phyloP scores from a whole-genome alignment of 92 coral and sea anemone genomes.

The Meandrina meandrites region DNA sequence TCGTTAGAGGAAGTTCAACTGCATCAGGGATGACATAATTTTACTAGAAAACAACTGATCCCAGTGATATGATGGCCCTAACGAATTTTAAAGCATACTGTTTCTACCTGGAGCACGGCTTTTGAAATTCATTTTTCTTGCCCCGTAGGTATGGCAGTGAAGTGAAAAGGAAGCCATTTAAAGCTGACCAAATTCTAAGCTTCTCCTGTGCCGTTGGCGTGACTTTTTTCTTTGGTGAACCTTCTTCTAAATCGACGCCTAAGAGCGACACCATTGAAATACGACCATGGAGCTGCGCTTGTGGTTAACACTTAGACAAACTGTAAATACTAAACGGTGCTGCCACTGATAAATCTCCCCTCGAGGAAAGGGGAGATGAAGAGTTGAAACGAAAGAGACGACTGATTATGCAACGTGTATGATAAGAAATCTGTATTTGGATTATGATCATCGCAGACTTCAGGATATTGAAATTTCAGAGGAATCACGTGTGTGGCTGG shows the following conservation, averaged over 20 bases:
- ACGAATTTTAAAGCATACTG: no score
- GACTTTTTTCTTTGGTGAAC: background rate
- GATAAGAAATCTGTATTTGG: background rate
- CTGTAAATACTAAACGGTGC: background rate
- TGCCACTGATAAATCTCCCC: background rate
- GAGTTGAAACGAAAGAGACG: background rate
- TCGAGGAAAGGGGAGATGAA: no score
- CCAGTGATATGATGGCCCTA: no score
- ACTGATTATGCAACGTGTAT: background rate
- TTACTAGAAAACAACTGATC: no score
- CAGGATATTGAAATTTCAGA: background rate
- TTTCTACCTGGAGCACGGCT: no score
- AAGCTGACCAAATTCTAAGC: background rate
- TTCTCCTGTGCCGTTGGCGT: background rate
- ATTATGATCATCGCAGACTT: background rate
- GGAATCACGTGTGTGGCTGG: background rate
- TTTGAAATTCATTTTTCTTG: background rate
- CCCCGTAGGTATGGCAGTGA: conserved; percentile 14
- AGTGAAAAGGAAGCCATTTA: background rate
- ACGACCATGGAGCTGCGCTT: background rate
- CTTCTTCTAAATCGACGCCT: background rate
- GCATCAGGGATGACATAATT: no score
- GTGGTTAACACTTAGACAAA: background rate
- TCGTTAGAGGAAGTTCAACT: no score
- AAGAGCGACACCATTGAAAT: background rate